Evolutionary conservation across 2,113 vertebrate genomes (phyloP).

Genomic region (Solenodon paradoxus): DNA sequence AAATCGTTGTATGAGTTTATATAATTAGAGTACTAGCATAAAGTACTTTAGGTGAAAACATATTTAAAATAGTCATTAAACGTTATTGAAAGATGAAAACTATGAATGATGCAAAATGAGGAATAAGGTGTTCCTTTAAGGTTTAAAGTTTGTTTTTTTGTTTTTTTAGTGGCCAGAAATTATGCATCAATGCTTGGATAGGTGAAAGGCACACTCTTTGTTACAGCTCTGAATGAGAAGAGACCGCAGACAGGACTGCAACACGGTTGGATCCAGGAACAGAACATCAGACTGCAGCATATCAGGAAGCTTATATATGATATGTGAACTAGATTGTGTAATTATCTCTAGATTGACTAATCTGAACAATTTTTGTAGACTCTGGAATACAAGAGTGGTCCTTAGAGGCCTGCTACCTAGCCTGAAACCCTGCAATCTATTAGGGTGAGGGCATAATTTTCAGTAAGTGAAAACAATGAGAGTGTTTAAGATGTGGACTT

Average conservation of each 20-base stretch:
- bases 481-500: neutral
- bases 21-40: neutral
- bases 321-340: neutral
- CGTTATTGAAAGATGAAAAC: neutral
- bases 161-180: neutral
- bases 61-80: neutral
- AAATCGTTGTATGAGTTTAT: neutral
- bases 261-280: fast-evolving
- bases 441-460: neutral
- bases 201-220: neutral
- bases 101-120: neutral
- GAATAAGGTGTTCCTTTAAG: neutral
- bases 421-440: too few species aligned
- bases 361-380: neutral
- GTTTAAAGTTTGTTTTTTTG: neutral
- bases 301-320: neutral
- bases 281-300: neutral
- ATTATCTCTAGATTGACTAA: neutral
- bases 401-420: too few species aligned
- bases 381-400: neutral
- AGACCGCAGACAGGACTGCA: neutral
- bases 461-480: neutral
- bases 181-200: neutral
- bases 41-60: neutral
- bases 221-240: neutral